Evolutionary conservation across 2,797 vertebrate species (phyloP), one percentile per base, ranked within the genome.

Genomic region (Pteropus rufus): DNA sequence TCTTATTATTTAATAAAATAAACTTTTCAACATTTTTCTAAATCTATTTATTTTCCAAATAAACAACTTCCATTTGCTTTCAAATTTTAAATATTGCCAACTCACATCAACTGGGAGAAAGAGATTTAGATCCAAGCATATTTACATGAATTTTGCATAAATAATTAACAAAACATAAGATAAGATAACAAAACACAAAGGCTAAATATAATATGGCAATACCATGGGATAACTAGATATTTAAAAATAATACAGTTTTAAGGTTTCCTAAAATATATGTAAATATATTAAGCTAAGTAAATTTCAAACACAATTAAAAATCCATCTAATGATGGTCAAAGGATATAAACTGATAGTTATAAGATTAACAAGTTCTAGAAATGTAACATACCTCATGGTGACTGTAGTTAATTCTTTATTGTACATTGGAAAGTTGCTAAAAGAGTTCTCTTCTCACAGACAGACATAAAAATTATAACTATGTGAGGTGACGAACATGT

Each of bases 111-210:
- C 19, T 86, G 39, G 21, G 24, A 93, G 18, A 64, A 92, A 29
- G 18, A 60, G 36, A 97, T 69, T 58, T 41, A 97, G 62, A 93
- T 76, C 54, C 2, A 64, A 92, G 86, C 52, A 93, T 0, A 21
- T 88, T 75, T 96, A 91, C 1, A 49, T 84, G 83, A 96, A 82
- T 18, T 95, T 82, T 95, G 56, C 60, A 76, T 73, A 97, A 94
- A 54, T 86, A 97, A 97, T 94, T 96, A 98, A 93, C 34, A 67
- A 58, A 97, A 93, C 56, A 31, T 29, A 96, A 93, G 21, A 58
- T 69, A 81, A 88, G 21, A 58, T 69, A 81, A 88, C 2, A 96
- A 97, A 97, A 46, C 21, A 64, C 36, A 93, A 94, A 87, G 10
- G 0, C 24, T 36, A 91, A 58, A 90, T 95, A 82, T 26, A 88